These are phyloP conservation scores for Acutogordius australiensis DNA, from an alignment of 2,888 invertebrate species.

Conservation along the genomic window DNA sequence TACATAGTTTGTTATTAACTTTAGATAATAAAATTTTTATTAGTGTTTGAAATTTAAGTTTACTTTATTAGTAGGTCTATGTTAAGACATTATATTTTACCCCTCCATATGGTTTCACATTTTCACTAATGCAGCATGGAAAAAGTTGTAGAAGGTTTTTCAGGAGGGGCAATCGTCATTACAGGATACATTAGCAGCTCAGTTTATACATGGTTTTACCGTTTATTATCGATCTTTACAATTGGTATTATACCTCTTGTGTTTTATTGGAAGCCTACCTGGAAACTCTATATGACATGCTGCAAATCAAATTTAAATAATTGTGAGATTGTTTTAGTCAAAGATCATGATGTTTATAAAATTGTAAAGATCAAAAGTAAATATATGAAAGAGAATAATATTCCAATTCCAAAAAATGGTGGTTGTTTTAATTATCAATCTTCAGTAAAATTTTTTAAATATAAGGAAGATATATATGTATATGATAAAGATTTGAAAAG, in stretches of 20 bases:
- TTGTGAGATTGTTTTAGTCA: slow-evolving; percentile 7
- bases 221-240: too few species aligned
- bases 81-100: too few species aligned
- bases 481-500: neutral
- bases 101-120: too few species aligned
- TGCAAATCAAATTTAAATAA: neutral
- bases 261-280: slow-evolving; percentile 18
- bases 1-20: too few species aligned
- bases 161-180: too few species aligned
- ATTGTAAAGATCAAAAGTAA: slow-evolving; percentile 37
- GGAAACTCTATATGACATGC: slow-evolving; percentile 8
- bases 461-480: slow-evolving; percentile 1
- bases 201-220: too few species aligned
- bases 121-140: too few species aligned
- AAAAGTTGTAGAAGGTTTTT: too few species aligned
- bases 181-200: too few species aligned
- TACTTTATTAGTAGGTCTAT: too few species aligned
- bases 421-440: neutral
- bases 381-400: slow-evolving; percentile 39
- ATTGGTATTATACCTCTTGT: slow-evolving; percentile 18
- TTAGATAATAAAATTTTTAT: too few species aligned
- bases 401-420: slow-evolving; percentile 8
- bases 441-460: neutral
- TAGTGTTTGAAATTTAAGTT: too few species aligned
- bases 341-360: neutral